Conservation (phyloP, 2,888 invertebrate species). For the Schrankia costaestrigalis region DNA sequence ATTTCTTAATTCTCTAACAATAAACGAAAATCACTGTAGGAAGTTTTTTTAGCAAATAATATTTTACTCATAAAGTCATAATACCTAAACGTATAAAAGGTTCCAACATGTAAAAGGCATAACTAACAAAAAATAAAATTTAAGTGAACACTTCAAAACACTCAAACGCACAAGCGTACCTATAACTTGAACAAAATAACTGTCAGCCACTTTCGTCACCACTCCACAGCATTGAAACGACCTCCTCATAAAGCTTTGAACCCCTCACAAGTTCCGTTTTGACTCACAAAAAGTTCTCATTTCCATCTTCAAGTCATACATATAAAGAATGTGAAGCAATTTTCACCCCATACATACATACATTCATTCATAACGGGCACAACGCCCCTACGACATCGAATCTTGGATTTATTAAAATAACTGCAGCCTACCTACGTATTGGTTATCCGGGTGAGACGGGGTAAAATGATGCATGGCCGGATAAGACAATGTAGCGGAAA, state of each 20-base stretch:
- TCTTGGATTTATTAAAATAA: slow-evolving; percentile 54
- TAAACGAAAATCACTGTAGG: no score
- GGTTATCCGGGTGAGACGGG: slow-evolving; percentile 46
- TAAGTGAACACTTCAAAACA: slow-evolving; percentile 7
- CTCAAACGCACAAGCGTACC: slow-evolving; percentile 6
- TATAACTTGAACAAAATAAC: slow-evolving; percentile 18
- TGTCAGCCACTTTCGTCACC: slow-evolving; percentile 22
- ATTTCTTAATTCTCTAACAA: no score
- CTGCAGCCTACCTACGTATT: slow-evolving; percentile 40
- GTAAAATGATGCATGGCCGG: slow-evolving; percentile 63
- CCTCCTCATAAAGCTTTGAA: slow-evolving; percentile 29
- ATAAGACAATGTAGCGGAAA: slow-evolving; percentile 66
- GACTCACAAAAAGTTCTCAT: slow-evolving; percentile 30
- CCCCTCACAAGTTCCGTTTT: slow-evolving; percentile 27
- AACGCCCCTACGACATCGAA: slow-evolving; percentile 19
- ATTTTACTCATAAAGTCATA: no score
- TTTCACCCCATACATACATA: slow-evolving; percentile 9
- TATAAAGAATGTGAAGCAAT: slow-evolving; percentile 24
- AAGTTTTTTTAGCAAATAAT: no score
- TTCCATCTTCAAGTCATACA: slow-evolving; percentile 24
- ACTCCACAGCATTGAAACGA: slow-evolving; percentile 26
- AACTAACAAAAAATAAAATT: slow-evolving; percentile 5
- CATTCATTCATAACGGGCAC: slow-evolving; percentile 3
- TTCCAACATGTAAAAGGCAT: background rate
- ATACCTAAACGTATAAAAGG: no score